A percentile compares a stretch with the other conserved stretches of the same genome.
Evolutionary conservation across 2,797 vertebrate genomes (phyloP).

Genomic region (Macroramphosus scolopax): DNA sequence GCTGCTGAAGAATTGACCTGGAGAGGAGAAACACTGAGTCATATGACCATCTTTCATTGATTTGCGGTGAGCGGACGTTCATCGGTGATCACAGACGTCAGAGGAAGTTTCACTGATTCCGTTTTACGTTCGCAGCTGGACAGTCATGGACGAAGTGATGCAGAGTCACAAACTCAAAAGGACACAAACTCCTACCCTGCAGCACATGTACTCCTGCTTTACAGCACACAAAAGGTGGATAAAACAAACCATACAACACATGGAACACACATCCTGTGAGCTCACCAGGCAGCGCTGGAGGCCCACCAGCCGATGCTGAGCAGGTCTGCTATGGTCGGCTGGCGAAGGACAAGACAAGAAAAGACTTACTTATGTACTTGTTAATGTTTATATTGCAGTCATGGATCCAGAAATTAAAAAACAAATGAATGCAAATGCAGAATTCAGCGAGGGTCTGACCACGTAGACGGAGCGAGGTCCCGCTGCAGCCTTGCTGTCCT

Average conservation of each 20-base stretch:
- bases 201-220: conserved; percentile 26
- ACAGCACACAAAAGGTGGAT: conserved; percentile 1
- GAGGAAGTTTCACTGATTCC: too few relatives aligned
- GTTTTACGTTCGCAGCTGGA: too few relatives aligned
- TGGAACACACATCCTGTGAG: conserved; percentile 9
- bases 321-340: conserved; percentile 94
- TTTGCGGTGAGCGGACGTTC: too few relatives aligned
- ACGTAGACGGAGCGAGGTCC: conserved; percentile 87
- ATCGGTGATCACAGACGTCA: too few relatives aligned
- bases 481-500: conserved; percentile 89
- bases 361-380: neutral
- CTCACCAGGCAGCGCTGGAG: conserved; percentile 93
- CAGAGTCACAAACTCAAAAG: too few relatives aligned
- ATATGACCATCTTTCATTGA: neutral
- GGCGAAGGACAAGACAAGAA: conserved; percentile 7
- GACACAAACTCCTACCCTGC: too few relatives aligned
- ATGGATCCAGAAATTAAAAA: neutral
- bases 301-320: conserved; percentile 97
- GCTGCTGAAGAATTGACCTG: conserved; percentile 96
- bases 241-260: conserved; percentile 7
- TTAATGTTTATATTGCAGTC: neutral
- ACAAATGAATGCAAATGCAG: neutral
- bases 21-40: conserved; percentile 39
- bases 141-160: too few relatives aligned
- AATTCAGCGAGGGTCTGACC: conserved; percentile 74